Conservation (phyloP, 2,888 invertebrate genomes). For the Pollenia griseotomentosa region DNA sequence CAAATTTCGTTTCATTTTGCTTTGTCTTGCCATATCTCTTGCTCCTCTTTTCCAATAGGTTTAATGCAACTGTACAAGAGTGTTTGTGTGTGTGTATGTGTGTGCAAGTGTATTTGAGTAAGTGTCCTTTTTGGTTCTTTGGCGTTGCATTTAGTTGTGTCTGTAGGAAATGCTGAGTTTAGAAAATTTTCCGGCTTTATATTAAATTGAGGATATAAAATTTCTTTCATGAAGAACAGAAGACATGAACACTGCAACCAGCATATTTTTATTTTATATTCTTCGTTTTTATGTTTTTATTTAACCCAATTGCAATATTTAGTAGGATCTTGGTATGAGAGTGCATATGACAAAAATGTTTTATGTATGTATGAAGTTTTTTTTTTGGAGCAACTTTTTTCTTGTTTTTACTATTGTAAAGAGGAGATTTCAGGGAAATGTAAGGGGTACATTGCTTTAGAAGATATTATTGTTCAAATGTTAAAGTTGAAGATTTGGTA, state of each 20-base stretch:
- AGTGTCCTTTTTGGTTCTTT: conserved; percentile 60
- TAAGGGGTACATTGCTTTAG: conserved; percentile 30
- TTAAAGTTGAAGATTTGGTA: conserved; percentile 64
- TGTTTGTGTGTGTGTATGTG: neutral
- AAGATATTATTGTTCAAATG: conserved; percentile 65
- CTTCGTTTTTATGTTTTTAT: conserved; percentile 6
- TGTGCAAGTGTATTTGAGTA: conserved; percentile 39
- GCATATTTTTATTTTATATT: conserved; percentile 46
- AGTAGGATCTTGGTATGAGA: conserved; percentile 1
- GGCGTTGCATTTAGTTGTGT: conserved; percentile 62
- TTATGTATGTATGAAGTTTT: conserved; percentile 67
- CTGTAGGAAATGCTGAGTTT: conserved; percentile 72
- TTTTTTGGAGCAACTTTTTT: conserved; percentile 37
- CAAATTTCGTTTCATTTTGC: conserved; percentile 54
- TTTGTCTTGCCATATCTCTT: conserved; percentile 14
- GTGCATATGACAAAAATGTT: conserved; percentile 72
- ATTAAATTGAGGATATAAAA: conserved; percentile 72
- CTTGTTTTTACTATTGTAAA: neutral
- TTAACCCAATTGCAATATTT: conserved; percentile 65
- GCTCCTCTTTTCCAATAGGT: neutral
- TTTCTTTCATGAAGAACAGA: conserved; percentile 29
- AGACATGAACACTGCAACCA: conserved; percentile 47
- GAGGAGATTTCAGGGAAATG: neutral
- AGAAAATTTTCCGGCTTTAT: conserved; percentile 73
- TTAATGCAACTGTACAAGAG: neutral